Conservation (phyloP, 92 coral and sea anemone species). For the Galaxea fascicularis region DNA sequence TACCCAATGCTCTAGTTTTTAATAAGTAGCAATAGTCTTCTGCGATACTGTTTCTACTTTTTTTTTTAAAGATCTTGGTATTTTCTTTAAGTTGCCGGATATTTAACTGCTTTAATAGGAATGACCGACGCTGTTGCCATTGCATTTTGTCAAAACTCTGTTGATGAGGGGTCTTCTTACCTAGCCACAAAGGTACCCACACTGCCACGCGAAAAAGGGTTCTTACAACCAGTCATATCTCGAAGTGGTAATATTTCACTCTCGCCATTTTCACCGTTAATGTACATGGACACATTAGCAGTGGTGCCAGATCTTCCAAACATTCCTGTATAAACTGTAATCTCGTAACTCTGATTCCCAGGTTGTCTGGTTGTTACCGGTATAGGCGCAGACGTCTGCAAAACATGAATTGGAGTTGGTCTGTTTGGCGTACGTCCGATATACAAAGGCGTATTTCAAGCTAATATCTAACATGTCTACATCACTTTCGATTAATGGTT, state of each 20-base stretch:
- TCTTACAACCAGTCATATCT: conserved; percentile 56
- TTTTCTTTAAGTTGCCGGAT: no score
- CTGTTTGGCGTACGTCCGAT: no score
- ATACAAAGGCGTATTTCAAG: no score
- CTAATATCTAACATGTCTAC: no score
- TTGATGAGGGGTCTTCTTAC: not conserved
- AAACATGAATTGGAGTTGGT: not conserved
- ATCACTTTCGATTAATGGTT: no score
- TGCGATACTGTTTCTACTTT: no score
- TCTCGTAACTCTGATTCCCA: conserved; percentile 74
- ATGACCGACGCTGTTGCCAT: no score
- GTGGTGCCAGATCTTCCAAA: conserved; percentile 87
- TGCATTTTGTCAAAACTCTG: no score
- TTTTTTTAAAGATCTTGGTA: no score
- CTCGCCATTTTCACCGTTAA: conserved; percentile 73
- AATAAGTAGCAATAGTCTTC: no score
- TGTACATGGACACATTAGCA: conserved; percentile 76
- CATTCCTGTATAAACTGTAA: conserved; percentile 84
- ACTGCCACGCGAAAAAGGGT: conserved; percentile 73
- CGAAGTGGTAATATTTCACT: conserved; percentile 68
- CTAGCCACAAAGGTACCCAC: conserved; percentile 66
- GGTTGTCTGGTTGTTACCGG: conserved; percentile 24
- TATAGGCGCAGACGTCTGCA: conserved; percentile 28
- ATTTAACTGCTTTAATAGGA: no score
- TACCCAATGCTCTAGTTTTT: no score